Base-by-base conservation (phyloP, 2,888 invertebrate species). In the Tribolium freemani region DNA sequence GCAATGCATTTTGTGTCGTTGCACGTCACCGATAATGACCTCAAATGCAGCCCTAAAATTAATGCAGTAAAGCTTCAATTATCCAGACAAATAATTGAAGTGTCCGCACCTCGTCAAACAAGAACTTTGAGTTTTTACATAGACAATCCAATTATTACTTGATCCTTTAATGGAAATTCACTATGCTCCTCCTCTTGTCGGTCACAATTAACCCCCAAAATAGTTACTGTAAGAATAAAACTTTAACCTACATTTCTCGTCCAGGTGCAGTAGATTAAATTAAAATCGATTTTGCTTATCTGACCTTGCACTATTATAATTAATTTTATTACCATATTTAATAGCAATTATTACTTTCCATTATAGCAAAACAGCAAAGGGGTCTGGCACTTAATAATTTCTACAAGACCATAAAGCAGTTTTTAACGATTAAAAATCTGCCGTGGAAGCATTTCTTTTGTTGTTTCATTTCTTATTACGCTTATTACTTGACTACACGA, bases 1-100 rank as follows among this genome's bases (percentile, higher is more conserved):
- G 73, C 73, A 38, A 73, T 67, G 61, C 58, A 69, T 56, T 69
- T 57, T 58, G 60, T 53, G 57, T 64, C 58, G 73, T 63, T 67
- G 69, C 72, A 73, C 70, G 73, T 73, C 73, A 73, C 46, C 66
- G 61, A 50, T 70, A 73, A 73, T 73, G 67, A 70, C 67, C 56
- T 21, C 66, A 50, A 70, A 70, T 70, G 69, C 54, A 70, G 60
- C 60, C 66, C 69, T 56, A 56, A 51, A 66, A 70, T 60, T 73
- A 60, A 60, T 53, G 20, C 21, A 31, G 56, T 10, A 38, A 57
- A 53, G 60, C 44, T 53, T 9, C 69, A 69, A 58, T 69, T 69
- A 60, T 51, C 44, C 13, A 44, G 16, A 10, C 45, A 26, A 53
- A 26, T 60, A 53, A 60, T 60, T 60, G 26, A 26, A 51, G 31